phyloP scores from a whole-genome alignment of 2,797 vertebrate species.

The Phoeniculus purpureus region DNA sequence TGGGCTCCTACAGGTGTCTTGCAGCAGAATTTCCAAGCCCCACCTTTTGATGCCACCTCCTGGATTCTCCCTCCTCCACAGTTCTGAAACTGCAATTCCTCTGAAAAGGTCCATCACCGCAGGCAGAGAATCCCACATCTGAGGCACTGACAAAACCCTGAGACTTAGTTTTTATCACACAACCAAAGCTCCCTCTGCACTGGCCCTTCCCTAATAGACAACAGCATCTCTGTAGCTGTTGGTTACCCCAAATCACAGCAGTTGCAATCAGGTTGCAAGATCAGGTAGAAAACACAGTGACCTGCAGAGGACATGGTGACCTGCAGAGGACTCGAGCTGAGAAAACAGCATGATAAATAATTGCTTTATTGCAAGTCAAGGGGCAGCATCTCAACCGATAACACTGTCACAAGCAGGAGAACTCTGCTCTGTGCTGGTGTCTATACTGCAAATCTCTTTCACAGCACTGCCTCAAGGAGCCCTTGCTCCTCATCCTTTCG shows the following conservation, averaged over 20 bases:
- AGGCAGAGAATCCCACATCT: background rate
- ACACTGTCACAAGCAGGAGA: background rate
- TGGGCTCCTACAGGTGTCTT: background rate
- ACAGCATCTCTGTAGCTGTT: background rate
- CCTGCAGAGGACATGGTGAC: background rate
- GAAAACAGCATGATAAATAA: background rate
- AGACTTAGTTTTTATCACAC: background rate
- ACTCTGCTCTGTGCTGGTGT: background rate
- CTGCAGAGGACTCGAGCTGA: background rate
- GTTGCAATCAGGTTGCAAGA: background rate
- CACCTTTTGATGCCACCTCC: background rate
- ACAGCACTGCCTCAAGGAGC: accelerated
- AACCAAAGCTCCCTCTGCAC: background rate
- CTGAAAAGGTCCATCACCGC: background rate
- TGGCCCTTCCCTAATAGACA: background rate
- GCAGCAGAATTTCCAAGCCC: background rate
- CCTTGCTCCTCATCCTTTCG: background rate
- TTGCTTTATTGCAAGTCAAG: background rate
- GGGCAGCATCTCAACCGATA: background rate
- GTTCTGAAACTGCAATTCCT: background rate
- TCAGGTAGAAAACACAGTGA: accelerated
- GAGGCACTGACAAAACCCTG: background rate
- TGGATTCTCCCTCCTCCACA: background rate
- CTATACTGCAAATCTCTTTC: background rate
- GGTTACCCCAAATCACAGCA: background rate